Conservation (phyloP, 2,113 vertebrate species). For the Tragelaphus strepsiceros region DNA sequence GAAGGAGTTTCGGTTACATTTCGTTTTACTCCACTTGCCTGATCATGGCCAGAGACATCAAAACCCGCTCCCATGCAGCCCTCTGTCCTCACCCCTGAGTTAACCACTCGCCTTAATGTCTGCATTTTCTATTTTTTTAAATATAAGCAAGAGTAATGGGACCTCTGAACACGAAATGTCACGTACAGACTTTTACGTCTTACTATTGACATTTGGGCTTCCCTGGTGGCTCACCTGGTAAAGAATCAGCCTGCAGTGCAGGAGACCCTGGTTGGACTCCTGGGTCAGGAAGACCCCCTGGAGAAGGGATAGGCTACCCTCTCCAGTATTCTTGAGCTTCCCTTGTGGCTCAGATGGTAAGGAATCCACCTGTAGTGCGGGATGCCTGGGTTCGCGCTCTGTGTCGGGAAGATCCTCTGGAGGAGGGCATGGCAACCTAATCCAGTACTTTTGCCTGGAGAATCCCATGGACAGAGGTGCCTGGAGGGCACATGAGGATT, state of each 20-base stretch:
- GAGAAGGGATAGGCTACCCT: neutral
- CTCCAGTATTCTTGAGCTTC: neutral
- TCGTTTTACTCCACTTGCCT: neutral
- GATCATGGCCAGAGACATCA: neutral
- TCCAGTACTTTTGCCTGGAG: neutral
- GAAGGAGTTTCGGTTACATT: neutral
- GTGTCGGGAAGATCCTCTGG: neutral
- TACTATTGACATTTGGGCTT: neutral
- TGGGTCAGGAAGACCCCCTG: neutral
- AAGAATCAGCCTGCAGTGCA: neutral
- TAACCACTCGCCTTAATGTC: neutral
- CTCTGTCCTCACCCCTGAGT: neutral
- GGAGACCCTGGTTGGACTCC: neutral
- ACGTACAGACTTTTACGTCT: neutral
- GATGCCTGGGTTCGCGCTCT: fast-evolving
- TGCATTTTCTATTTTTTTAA: neutral
- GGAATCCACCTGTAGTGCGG: neutral
- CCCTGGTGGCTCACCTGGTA: neutral
- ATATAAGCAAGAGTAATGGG: neutral
- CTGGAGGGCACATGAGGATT: neutral
- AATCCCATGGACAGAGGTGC: neutral
- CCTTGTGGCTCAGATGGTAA: neutral
- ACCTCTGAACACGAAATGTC: neutral
- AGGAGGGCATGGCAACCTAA: neutral
- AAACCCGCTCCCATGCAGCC: neutral